These are phyloP conservation scores for Sphecodes monilicornis DNA, from an alignment of 2,888 invertebrate genomes.

Conservation along the genomic window DNA sequence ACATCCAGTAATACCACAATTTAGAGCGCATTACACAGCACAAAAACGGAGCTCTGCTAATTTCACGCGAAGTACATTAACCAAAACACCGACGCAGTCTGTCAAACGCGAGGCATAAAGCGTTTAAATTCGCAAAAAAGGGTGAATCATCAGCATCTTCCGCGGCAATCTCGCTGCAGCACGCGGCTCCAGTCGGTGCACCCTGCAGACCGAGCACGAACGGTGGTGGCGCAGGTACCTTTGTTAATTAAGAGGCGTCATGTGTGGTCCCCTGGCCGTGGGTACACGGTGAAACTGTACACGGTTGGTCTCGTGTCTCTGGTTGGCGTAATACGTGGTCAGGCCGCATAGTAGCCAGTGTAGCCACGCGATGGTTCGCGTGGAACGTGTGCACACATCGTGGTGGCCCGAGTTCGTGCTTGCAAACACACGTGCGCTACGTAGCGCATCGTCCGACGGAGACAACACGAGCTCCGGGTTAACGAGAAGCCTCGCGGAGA, in stretches of 20 bases:
- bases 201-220: slow-evolving; percentile 31
- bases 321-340: slow-evolving; percentile 67
- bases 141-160: background rate
- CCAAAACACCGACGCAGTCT: background rate
- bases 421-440: background rate
- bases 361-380: slow-evolving; percentile 57
- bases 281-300: slow-evolving; percentile 64
- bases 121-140: background rate
- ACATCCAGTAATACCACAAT: background rate
- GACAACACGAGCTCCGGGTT: slow-evolving; percentile 49
- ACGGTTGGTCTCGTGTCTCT: slow-evolving; percentile 55
- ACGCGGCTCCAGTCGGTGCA: background rate
- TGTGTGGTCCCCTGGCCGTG: slow-evolving; percentile 75
- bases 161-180: slow-evolving; percentile 12
- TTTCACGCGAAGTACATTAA: background rate
- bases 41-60: background rate
- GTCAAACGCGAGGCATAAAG: background rate
- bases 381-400: slow-evolving; percentile 25
- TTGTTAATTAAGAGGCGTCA: slow-evolving; percentile 80
- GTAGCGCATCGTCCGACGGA: slow-evolving; percentile 39
- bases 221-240: slow-evolving; percentile 67
- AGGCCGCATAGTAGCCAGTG: slow-evolving; percentile 60
- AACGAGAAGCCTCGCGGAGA: slow-evolving; percentile 65
- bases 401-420: background rate
- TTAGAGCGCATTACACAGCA: background rate